Base-by-base conservation (phyloP, 2,888 invertebrate genomes). In the Caenorhabditis macrosperma region DNA sequence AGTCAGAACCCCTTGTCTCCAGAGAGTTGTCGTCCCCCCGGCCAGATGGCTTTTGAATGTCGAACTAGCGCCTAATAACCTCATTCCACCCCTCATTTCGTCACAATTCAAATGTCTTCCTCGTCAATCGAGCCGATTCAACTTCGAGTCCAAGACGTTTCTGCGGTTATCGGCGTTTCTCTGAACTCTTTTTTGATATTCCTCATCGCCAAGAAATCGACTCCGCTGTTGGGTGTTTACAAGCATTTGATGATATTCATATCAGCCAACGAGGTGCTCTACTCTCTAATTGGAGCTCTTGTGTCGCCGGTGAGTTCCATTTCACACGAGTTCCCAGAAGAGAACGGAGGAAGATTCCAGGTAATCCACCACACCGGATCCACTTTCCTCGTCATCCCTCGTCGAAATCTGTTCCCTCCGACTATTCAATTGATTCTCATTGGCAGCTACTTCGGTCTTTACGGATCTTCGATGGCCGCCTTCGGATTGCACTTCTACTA, bases 181-280 rank as follows among this genome's bases (percentile, higher is more conserved):
- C 38, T 69, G 6, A 69, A 69, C 20, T 1, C 24, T 1, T 22
- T 50, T 9, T 6, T 69, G 20, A 52, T 69, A 1, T 52, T 20
- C 12, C 28, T 69, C 17, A 59, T 69, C 1, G n/a, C 60, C 9
- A 41, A 10, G 10, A 63, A 72, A 15, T 72, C 72, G 6, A 61
- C 63, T n/a, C 55, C 46, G 52, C 28, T 52, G 10, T 17, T 72
- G 1, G 72, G 72, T 12, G 9, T 52, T 26, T 72, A 72, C 28
- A 72, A 72, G 26, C 63, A 63, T 46, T 33, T 72, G 35, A 72
- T 72, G 61, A 33, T 63, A 6, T 61, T 24, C 33, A 63, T 72
- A n/a, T 52, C 72, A 2, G 15, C 38, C 26, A 28, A 52, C 10
- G 72, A 63, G 24, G 22, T 63, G 0, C 15, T 63, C 4, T 72